A percentile compares a stretch with the other conserved stretches of the same genome.
These are phyloP conservation scores for Ceratotherium simum DNA, from an alignment of 2,113 vertebrate genomes.

Conservation along the genomic window DNA sequence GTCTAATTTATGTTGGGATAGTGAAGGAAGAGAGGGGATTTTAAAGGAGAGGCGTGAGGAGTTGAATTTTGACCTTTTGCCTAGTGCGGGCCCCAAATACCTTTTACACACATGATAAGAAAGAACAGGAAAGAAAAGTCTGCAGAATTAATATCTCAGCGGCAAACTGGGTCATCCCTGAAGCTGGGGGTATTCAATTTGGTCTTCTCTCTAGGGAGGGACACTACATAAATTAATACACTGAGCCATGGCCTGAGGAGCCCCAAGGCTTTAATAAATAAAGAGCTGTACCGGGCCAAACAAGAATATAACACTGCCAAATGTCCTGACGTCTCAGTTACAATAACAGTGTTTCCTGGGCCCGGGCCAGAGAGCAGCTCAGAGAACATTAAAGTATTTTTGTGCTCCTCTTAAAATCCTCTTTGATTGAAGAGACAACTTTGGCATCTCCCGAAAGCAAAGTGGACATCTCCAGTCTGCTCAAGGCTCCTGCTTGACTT, in stretches of 20 bases:
- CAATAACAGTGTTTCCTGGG: constrained; percentile 72
- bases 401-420: constrained; percentile 60
- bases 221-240: constrained; percentile 75
- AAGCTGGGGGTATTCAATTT: constrained; percentile 68
- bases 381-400: constrained; percentile 63
- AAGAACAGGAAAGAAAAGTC: not conserved
- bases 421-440: constrained; percentile 67
- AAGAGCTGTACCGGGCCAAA: constrained; percentile 71
- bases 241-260: constrained; percentile 58
- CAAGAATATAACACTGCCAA: constrained; percentile 75
- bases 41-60: not conserved
- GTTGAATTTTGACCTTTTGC: not conserved
- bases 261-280: constrained; percentile 77
- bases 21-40: not conserved
- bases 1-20: not conserved
- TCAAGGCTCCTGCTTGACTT: constrained; percentile 51
- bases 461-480: constrained; percentile 52
- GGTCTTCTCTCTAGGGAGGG: constrained; percentile 33
- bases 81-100: not conserved
- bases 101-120: not conserved
- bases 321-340: constrained; percentile 52
- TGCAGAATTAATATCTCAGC: constrained; percentile 51
- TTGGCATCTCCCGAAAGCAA: constrained; percentile 67
- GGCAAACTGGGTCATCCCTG: constrained; percentile 47
- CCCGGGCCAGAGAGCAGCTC: not conserved